These are phyloP conservation scores for Porites australiensis DNA, from an alignment of 64 coral and sea anemone genomes.

Conservation along the genomic window DNA sequence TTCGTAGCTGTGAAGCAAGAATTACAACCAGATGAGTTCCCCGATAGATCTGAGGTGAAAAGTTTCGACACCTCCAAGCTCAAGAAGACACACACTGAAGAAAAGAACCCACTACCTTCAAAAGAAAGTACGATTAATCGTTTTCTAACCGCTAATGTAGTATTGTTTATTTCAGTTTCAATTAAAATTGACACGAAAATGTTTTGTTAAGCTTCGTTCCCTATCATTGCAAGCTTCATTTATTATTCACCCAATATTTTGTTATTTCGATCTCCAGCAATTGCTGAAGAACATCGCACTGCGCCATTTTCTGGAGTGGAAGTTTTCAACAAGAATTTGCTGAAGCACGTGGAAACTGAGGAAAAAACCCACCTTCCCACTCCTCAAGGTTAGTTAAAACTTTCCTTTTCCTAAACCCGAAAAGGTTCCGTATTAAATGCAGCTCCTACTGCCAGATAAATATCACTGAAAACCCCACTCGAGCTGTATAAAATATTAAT, in stretches of 20 bases:
- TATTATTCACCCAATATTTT: neutral
- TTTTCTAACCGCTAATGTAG: neutral
- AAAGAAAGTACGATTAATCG: slow-evolving; percentile 56
- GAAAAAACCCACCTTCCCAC: slow-evolving; percentile 59
- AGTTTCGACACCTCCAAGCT: slow-evolving; percentile 57
- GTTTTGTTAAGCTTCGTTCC: neutral
- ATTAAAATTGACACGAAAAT: neutral
- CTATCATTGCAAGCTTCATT: neutral
- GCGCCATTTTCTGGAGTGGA: slow-evolving; percentile 81
- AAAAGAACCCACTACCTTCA: slow-evolving; percentile 71
- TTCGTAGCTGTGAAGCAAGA: slow-evolving; percentile 67
- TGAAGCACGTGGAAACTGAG: slow-evolving; percentile 70
- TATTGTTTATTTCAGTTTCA: slow-evolving; percentile 29
- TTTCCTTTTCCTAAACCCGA: neutral
- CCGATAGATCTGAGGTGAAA: slow-evolving; percentile 57
- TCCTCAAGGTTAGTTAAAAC: slow-evolving; percentile 52
- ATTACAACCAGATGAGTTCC: slow-evolving; percentile 78
- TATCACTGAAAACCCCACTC: neutral
- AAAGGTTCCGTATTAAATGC: neutral
- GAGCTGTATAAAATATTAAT: neutral
- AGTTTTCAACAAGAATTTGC: slow-evolving; percentile 60
- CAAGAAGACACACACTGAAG: slow-evolving; percentile 55
- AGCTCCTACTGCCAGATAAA: neutral
- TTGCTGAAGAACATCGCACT: slow-evolving; percentile 61
- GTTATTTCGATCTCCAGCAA: slow-evolving; percentile 12